phyloP scores from a whole-genome alignment of 92 coral and sea anemone genomes.

The Porites evermanni region DNA sequence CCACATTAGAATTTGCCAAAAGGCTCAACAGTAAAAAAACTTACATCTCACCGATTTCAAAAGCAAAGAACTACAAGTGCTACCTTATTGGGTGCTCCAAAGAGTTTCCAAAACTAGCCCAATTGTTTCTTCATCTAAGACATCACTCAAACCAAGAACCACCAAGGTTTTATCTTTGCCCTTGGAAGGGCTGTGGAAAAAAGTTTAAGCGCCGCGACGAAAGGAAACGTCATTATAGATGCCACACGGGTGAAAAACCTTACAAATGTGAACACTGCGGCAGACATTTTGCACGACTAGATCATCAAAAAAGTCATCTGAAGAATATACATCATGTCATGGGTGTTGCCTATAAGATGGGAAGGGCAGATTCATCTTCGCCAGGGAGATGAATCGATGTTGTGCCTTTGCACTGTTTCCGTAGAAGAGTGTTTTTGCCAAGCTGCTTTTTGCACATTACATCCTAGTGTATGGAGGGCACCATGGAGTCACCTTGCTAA shows the following conservation, averaged over 20 bases:
- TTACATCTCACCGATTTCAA: neutral
- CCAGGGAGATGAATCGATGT: too few relatives aligned
- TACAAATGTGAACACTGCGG: slow-evolving; percentile 6
- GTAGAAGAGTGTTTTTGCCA: too few relatives aligned
- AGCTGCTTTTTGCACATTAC: too few relatives aligned
- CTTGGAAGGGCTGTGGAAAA: slow-evolving; percentile 15
- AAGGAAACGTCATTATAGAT: neutral
- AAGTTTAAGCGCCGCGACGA: slow-evolving; percentile 6
- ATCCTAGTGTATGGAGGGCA: too few relatives aligned
- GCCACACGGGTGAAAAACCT: slow-evolving; percentile 19
- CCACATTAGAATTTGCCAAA: neutral
- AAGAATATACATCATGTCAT: too few relatives aligned
- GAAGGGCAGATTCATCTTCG: too few relatives aligned
- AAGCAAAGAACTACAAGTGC: neutral
- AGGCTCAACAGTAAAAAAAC: neutral
- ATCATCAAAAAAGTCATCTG: slow-evolving; percentile 6
- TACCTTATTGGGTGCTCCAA: neutral
- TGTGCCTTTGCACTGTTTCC: too few relatives aligned
- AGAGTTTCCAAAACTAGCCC: neutral
- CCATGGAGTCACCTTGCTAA: too few relatives aligned
- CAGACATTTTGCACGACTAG: slow-evolving; percentile 8
- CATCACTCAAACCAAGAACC: slow-evolving; percentile 1
- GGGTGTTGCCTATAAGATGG: too few relatives aligned
- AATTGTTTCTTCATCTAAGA: neutral
- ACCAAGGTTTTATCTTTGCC: neutral